Evolutionary conservation across 1,140 invertebrate species (phyloP).

Genomic region (Schmidtea mediterranea): DNA sequence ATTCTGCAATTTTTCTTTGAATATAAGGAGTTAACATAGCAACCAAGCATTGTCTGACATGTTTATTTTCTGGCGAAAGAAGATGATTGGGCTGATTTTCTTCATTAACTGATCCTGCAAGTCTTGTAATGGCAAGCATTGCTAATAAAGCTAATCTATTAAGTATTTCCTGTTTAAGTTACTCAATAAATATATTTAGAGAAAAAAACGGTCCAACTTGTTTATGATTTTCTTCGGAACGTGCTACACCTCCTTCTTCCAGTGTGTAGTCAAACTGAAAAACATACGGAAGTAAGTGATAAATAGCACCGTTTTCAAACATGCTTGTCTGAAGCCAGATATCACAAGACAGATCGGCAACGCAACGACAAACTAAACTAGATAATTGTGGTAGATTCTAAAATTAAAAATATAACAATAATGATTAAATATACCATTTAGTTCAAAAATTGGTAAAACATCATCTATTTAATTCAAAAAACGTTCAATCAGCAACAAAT

Average conservation of each 20-base stretch:
- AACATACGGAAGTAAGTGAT: slow-evolving; percentile 62
- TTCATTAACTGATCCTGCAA: no score
- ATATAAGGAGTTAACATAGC: not conserved
- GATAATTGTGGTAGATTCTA: slow-evolving; percentile 50
- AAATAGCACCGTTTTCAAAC: slow-evolving; percentile 64
- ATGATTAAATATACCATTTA: no score
- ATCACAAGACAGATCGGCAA: slow-evolving; percentile 42
- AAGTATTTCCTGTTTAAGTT: no score
- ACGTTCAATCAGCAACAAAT: no score
- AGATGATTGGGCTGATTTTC: no score
- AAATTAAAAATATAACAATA: slow-evolving; percentile 9
- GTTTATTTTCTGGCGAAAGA: no score
- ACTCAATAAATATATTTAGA: no score
- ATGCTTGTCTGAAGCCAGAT: slow-evolving; percentile 57
- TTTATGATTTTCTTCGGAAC: slow-evolving; percentile 50
- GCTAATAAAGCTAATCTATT: no score
- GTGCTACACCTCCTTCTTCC: slow-evolving; percentile 72
- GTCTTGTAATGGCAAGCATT: no score
- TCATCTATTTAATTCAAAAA: no score
- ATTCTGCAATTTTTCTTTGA: not conserved
- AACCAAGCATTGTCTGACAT: no score
- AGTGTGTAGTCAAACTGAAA: slow-evolving; percentile 91
- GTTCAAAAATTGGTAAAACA: no score
- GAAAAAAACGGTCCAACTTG: slow-evolving; percentile 66
- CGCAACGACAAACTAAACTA: slow-evolving; percentile 51